phyloP scores from a whole-genome alignment of 2,888 invertebrate species.

The Lithophane ornitopus region DNA sequence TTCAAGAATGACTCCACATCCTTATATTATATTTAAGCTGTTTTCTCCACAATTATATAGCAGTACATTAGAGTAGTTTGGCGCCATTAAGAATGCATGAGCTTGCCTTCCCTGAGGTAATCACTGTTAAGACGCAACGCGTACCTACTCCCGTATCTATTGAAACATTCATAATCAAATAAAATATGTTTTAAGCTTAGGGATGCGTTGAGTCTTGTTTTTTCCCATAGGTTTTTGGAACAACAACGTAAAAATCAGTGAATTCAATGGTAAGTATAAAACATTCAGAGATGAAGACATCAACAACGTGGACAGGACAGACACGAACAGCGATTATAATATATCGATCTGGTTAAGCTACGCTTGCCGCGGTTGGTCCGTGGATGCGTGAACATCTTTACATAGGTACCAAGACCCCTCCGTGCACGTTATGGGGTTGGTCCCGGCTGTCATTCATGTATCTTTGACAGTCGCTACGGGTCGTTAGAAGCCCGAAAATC shows the following conservation, averaged over 20 bases:
- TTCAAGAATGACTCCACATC: neutral
- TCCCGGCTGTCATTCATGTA: too few species aligned
- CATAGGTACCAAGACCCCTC: too few species aligned
- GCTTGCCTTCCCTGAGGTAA: conserved; percentile 58
- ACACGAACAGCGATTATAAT: too few species aligned
- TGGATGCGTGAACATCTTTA: too few species aligned
- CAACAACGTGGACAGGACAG: too few species aligned
- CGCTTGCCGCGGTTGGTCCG: too few species aligned
- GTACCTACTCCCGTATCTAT: conserved; percentile 37
- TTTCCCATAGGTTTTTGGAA: neutral
- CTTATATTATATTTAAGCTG: conserved; percentile 16
- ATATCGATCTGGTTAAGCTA: too few species aligned
- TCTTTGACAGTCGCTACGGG: too few species aligned
- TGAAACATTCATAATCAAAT: conserved; percentile 64
- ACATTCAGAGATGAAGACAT: too few species aligned
- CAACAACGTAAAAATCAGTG: neutral
- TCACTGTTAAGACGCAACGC: conserved; percentile 58
- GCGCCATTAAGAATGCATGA: conserved; percentile 61
- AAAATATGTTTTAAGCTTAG: conserved; percentile 54
- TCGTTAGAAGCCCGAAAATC: too few species aligned
- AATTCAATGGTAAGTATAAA: neutral
- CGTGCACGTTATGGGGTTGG: too few species aligned
- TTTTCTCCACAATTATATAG: conserved; percentile 56
- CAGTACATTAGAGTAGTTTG: conserved; percentile 60
- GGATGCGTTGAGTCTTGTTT: conserved; percentile 11